These are phyloP conservation scores for Eclectus roratus DNA, from an alignment of 2,113 vertebrate genomes.

Conservation along the genomic window DNA sequence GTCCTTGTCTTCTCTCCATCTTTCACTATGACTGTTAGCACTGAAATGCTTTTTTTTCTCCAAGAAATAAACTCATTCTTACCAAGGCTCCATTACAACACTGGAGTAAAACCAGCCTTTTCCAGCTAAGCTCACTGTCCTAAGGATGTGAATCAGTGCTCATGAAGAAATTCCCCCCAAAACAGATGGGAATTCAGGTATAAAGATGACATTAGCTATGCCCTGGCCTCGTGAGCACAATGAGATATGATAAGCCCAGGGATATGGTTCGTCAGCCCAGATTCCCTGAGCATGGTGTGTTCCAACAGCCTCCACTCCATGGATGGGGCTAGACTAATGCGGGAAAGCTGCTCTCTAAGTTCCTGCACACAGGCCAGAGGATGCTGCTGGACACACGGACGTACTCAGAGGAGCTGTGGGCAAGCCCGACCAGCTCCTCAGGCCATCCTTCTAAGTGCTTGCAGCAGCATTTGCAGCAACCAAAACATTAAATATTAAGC, in stretches of 20 bases:
- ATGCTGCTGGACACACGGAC: background rate
- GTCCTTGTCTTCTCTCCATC: background rate
- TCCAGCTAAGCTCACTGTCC: background rate
- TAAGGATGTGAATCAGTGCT: background rate
- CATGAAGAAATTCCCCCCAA: background rate
- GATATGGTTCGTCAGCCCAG: background rate
- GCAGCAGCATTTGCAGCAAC: background rate
- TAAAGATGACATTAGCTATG: background rate
- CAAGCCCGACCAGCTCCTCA: background rate
- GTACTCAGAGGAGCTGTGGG: background rate
- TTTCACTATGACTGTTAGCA: background rate
- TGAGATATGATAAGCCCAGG: background rate
- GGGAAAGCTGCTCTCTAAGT: background rate
- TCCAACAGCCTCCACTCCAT: background rate
- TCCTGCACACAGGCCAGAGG: background rate
- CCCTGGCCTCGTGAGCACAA: background rate
- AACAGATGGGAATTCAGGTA: background rate
- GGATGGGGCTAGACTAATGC: background rate
- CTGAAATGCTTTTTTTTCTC: background rate
- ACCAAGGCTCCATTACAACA: background rate
- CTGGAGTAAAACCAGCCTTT: background rate
- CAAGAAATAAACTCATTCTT: background rate
- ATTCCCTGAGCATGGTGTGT: rapidly evolving
- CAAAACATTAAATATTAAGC: slow-evolving; percentile 51
- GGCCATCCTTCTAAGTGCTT: background rate